Percentiles rank a stretch among this genome's conserved stretches.
Conservation (phyloP, 2,113 vertebrate species). For the Arvicanthis niloticus region DNA sequence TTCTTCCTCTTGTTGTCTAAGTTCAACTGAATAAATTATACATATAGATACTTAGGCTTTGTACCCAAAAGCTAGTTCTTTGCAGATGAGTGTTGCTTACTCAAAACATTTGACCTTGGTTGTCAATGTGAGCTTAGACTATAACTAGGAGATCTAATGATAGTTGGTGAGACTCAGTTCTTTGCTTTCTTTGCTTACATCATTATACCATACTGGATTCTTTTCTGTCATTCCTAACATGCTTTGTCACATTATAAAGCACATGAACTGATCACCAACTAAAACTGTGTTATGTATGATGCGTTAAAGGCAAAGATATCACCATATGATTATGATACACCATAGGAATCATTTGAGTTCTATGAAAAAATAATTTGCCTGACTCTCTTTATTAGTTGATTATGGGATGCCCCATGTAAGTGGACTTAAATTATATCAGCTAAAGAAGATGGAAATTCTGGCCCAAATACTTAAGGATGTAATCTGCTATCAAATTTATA, state of each 20-base stretch:
- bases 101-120: not conserved
- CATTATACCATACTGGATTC: not conserved
- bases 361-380: constrained; percentile 55
- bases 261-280: not conserved
- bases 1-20: not conserved
- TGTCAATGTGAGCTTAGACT: not conserved
- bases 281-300: not conserved
- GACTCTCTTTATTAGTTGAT: not conserved
- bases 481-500: constrained; percentile 67
- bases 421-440: constrained; percentile 61
- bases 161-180: not conserved
- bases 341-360: constrained; percentile 4
- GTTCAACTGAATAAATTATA: not conserved
- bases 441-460: constrained; percentile 57
- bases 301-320: constrained; percentile 13
- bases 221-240: not conserved
- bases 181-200: not conserved
- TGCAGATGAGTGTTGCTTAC: not conserved
- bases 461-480: constrained; percentile 14
- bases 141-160: not conserved
- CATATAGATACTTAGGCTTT: not conserved
- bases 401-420: constrained; percentile 21
- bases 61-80: not conserved
- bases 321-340: not conserved
- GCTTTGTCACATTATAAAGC: not conserved